Evolutionary conservation across 2,113 vertebrate species (phyloP).

Genomic region (Xiphias gladius): DNA sequence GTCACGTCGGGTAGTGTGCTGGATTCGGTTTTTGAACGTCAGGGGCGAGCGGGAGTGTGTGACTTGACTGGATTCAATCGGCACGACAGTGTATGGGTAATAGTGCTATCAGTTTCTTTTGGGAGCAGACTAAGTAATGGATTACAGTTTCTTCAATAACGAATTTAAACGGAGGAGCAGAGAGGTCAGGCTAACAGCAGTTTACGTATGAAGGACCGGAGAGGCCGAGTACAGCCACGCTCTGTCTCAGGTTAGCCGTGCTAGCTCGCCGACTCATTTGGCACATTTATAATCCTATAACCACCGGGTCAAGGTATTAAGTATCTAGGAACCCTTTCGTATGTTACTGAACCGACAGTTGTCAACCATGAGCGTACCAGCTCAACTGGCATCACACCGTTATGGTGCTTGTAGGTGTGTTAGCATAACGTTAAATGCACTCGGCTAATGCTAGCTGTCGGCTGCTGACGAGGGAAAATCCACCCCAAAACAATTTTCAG

Average conservation of each 20-base stretch:
- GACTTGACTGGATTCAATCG: constrained; percentile 7
- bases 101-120: not conserved
- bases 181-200: not conserved
- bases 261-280: not conserved
- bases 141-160: not conserved
- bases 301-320: not conserved
- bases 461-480: not conserved
- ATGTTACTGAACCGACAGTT: not conserved
- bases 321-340: fast-evolving
- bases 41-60: constrained; percentile 76
- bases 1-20: constrained; percentile 27
- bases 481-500: not conserved
- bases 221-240: constrained; percentile 41
- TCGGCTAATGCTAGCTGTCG: constrained; percentile 39
- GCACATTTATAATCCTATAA: fast-evolving
- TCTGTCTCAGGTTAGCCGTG: not conserved
- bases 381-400: not conserved
- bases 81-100: constrained; percentile 49
- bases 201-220: not conserved
- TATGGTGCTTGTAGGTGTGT: not conserved
- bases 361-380: not conserved
- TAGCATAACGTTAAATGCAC: constrained; percentile 17
- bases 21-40: constrained; percentile 72
- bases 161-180: not conserved
- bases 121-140: fast-evolving